phyloP scores from a whole-genome alignment of 1,140 invertebrate genomes.

The Battus philenor region DNA sequence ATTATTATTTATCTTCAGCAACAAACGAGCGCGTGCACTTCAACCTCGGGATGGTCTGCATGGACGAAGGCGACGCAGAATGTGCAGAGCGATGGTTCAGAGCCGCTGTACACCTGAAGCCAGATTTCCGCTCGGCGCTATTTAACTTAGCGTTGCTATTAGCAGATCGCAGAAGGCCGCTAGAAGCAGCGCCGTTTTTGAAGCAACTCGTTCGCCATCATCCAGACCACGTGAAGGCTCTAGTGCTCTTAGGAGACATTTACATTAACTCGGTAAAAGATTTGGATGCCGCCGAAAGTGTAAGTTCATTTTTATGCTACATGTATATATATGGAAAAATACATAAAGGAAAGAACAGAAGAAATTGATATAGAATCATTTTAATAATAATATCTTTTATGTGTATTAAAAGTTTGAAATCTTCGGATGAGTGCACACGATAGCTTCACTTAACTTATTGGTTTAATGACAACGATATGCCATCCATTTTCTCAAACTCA shows the following conservation, averaged over 20 bases:
- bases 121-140: constrained; percentile 92
- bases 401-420: too few relatives aligned
- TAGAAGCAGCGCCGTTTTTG: constrained; percentile 95
- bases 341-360: too few relatives aligned
- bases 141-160: constrained; percentile 96
- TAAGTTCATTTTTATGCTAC: constrained; percentile 77
- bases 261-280: constrained; percentile 98
- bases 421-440: too few relatives aligned
- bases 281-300: constrained; percentile 92
- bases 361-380: too few relatives aligned
- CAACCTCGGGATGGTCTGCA: constrained; percentile 96
- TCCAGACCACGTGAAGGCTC: constrained; percentile 95
- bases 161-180: constrained; percentile 89
- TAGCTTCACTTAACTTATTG: too few relatives aligned
- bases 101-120: constrained; percentile 88
- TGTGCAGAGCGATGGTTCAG: constrained; percentile 93
- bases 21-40: constrained; percentile 94
- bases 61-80: constrained; percentile 93
- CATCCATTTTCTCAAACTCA: too few relatives aligned
- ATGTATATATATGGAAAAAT: too few relatives aligned
- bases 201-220: constrained; percentile 94
- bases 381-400: too few relatives aligned
- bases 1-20: constrained; percentile 69
- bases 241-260: constrained; percentile 96
- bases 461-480: too few relatives aligned